Conservation (phyloP, 2,113 vertebrate species). For the Oplegnathus fasciatus region DNA sequence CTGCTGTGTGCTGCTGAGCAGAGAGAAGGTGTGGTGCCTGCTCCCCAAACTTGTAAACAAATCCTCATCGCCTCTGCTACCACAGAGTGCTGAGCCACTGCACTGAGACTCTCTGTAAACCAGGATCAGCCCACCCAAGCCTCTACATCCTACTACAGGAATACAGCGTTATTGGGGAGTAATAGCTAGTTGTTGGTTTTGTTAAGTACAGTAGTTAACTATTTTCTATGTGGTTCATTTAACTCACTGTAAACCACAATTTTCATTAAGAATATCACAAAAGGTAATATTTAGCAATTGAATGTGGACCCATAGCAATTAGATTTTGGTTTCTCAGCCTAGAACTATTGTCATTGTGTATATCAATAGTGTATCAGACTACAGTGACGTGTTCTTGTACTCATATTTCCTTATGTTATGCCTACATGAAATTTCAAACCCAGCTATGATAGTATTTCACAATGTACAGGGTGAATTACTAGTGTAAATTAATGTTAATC, state of each 20-base stretch:
- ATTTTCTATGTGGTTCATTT: not conserved
- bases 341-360: not conserved
- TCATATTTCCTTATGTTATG: slow-evolving; percentile 60
- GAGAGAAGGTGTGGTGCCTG: slow-evolving; percentile 63
- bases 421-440: slow-evolving; percentile 52
- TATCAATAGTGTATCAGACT: slow-evolving; percentile 32
- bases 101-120: slow-evolving; percentile 9
- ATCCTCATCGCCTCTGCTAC: slow-evolving; percentile 36
- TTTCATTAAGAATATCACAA: not conserved
- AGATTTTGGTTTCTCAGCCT: not conserved
- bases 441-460: slow-evolving; percentile 46
- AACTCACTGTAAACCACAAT: not conserved
- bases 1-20: slow-evolving; percentile 50
- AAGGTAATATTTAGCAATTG: not conserved
- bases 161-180: not conserved
- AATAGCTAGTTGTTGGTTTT: not conserved
- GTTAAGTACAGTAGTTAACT: not conserved
- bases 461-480: slow-evolving; percentile 20
- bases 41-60: slow-evolving; percentile 75
- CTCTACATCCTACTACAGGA: not conserved
- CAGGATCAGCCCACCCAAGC: slow-evolving; percentile 4
- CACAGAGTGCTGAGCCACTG: slow-evolving; percentile 42
- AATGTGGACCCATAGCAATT: not conserved
- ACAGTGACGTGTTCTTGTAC: slow-evolving; percentile 38
- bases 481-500: slow-evolving; percentile 17